phyloP scores from a whole-genome alignment of 2,888 invertebrate genomes.

The Augochlorella aurata region DNA sequence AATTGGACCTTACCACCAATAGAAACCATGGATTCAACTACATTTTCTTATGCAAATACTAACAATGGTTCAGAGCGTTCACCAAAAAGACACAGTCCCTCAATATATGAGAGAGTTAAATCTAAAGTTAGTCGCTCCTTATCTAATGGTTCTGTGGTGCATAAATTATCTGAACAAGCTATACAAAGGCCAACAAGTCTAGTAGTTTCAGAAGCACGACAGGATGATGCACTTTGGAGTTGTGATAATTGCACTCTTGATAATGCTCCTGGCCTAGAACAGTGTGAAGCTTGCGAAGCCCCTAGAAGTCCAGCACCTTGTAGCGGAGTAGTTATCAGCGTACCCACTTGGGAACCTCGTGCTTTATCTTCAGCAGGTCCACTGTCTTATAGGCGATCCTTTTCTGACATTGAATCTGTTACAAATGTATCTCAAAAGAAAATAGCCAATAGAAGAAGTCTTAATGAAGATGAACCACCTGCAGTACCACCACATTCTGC shows the following conservation, averaged over 20 bases:
- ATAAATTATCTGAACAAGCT: conserved; percentile 83
- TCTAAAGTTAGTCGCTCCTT: conserved; percentile 85
- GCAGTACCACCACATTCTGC: conserved; percentile 82
- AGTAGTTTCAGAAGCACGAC: conserved; percentile 83
- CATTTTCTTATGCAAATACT: conserved; percentile 72
- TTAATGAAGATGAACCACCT: conserved; percentile 85
- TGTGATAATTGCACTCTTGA: conserved; percentile 90
- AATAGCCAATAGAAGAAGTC: conserved; percentile 80
- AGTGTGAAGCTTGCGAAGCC: conserved; percentile 90
- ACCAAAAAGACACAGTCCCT: conserved; percentile 83
- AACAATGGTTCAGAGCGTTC: conserved; percentile 79
- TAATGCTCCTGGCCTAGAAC: conserved; percentile 86
- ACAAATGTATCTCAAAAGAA: conserved; percentile 82
- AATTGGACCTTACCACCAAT: conserved; percentile 78
- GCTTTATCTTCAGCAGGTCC: conserved; percentile 79
- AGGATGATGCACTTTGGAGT: conserved; percentile 84
- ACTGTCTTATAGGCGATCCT: conserved; percentile 80
- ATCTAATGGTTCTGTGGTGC: conserved; percentile 86
- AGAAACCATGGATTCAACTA: conserved; percentile 75
- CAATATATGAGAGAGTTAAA: conserved; percentile 82
- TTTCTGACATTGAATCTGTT: conserved; percentile 81
- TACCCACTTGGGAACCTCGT: conserved; percentile 82
- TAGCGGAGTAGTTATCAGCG: conserved; percentile 82
- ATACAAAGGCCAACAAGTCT: conserved; percentile 84
- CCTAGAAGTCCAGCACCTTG: conserved; percentile 84